Base-by-base conservation (phyloP, 1,140 invertebrate species). In the Drosophila melanica region DNA sequence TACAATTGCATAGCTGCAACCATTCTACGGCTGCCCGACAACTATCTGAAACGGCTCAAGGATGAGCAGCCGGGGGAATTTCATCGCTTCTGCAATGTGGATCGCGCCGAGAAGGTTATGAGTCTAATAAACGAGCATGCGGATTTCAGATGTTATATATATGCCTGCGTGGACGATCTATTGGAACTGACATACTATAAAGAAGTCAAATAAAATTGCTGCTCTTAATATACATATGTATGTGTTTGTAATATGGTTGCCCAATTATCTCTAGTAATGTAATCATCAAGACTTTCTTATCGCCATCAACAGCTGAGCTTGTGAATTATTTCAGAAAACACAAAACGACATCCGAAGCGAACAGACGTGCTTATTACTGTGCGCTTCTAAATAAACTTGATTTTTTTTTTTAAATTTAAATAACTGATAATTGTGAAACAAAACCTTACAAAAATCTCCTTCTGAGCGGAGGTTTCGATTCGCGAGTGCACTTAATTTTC, bases 1-100 rank as follows among this genome's bases (percentile, higher is more conserved):
- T 90, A 90, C 44, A 90, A 90, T 27, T 90, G 90, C 47, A 75
- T 91, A 30, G 67, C 79, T 2, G 85, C 90, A 11, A 90, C 90
- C 0, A 77, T 91, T 2, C 39, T 91, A 1, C 63, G 72, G 10
- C 30, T 91, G 4, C 90, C 90, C 0, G 75, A 77, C 0, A 90
- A 90, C 48, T 91, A 81, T 68, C 48, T 91, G 4, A 85, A 81
- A 23, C 63, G 67, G 27, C 35, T 91, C 0, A 91, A 91, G 51
- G 70, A 84, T 6, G 54, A 74, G 7, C 55, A 70, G 0, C 79
- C 90, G 0, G 70, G 27, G 2, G 75, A 78, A 0, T 91, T 87
- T 54, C 81, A 91, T 81, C 59, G 68, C 4, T 91, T 84, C 20
- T 85, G 81, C 14, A 87, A 90, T 75, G 72, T 90, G 3, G 77